Evolutionary conservation across 1,140 invertebrate species (phyloP).

Genomic region (Eumaeus atala): DNA sequence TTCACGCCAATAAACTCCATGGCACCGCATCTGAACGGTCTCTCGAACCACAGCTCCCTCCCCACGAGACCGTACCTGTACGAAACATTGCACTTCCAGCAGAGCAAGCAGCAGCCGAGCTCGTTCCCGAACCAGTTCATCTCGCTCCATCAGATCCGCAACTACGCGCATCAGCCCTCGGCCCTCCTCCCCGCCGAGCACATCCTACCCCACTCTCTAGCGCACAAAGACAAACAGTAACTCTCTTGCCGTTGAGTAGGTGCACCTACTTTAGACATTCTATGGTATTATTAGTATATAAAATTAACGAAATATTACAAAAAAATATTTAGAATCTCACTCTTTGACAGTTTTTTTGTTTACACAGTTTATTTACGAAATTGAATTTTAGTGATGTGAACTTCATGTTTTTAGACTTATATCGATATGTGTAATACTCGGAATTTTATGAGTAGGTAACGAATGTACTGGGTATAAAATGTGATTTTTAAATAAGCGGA

Average conservation of each 20-base stretch:
- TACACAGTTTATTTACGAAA: slow-evolving; percentile 65
- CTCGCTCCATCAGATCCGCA: slow-evolving; percentile 96
- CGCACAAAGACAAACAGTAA: slow-evolving; percentile 74
- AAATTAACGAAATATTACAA: slow-evolving; percentile 62
- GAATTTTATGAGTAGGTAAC: slow-evolving; percentile 59
- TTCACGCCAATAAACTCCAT: slow-evolving; percentile 92
- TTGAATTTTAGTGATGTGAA: slow-evolving; percentile 57
- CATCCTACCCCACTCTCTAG: slow-evolving; percentile 67
- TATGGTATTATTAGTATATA: slow-evolving; percentile 71
- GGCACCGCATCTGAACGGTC: slow-evolving; percentile 82
- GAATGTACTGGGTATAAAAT: slow-evolving; percentile 54
- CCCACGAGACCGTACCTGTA: slow-evolving; percentile 91
- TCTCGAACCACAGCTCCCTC: slow-evolving; percentile 83
- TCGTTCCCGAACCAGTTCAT: slow-evolving; percentile 96
- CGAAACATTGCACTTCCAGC: slow-evolving; percentile 91
- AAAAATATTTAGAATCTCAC: slow-evolving; percentile 66
- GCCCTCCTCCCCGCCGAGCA: slow-evolving; percentile 70
- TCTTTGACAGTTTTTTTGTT: too few relatives aligned
- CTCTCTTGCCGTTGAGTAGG: slow-evolving; percentile 42
- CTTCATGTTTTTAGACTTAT: slow-evolving; percentile 65
- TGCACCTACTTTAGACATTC: slow-evolving; percentile 62
- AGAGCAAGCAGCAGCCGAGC: slow-evolving; percentile 79
- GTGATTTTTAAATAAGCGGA: slow-evolving; percentile 46
- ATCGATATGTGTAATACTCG: slow-evolving; percentile 65
- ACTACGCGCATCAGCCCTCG: slow-evolving; percentile 94